Percentiles rank a stretch among this genome's conserved stretches.
Conservation (phyloP, 2,888 invertebrate species). For the Tipula helvola region DNA sequence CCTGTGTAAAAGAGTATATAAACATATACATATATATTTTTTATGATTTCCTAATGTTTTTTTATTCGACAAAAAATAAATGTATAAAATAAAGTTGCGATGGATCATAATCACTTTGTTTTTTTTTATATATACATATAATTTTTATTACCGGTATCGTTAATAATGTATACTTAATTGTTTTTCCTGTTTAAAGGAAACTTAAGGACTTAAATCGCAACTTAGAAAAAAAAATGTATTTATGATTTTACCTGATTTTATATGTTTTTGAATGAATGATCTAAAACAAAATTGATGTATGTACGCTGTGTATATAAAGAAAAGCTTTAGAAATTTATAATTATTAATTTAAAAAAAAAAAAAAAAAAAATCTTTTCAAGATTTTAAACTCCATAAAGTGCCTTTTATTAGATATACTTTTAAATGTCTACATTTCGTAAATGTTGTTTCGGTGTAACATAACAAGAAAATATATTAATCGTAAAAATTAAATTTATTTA, state of each 20-base stretch:
- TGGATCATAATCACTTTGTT: neutral
- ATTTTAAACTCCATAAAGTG: neutral
- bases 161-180: neutral
- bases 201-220: neutral
- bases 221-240: neutral
- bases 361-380: neutral
- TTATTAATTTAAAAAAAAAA: neutral
- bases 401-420: neutral
- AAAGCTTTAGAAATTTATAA: neutral
- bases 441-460: neutral
- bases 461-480: neutral
- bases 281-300: neutral
- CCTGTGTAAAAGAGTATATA: neutral
- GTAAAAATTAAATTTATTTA: neutral
- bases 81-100: neutral
- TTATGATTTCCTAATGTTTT: neutral
- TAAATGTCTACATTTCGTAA: neutral
- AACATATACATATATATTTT: neutral
- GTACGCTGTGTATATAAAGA: neutral
- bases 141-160: neutral
- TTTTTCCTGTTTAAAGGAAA: neutral
- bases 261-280: neutral
- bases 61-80: neutral
- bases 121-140: neutral
- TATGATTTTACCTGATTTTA: neutral